Evolutionary conservation across 2,888 invertebrate species (phyloP).

Genomic region (Arctia plantaginis): DNA sequence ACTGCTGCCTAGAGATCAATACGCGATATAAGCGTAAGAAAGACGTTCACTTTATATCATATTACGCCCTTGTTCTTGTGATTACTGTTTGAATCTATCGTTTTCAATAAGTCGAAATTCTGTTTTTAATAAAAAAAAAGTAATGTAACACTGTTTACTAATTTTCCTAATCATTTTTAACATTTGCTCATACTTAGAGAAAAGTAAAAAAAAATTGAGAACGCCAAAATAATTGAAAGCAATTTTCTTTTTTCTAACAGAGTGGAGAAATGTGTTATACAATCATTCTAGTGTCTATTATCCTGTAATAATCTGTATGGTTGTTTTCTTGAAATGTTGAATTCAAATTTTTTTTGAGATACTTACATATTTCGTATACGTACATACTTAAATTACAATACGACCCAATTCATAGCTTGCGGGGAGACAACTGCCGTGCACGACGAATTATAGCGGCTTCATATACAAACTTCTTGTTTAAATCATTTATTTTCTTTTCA

Average conservation of each 20-base stretch:
- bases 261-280: neutral
- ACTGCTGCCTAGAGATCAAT: conserved; percentile 54
- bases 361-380: too few relatives aligned
- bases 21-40: conserved; percentile 36
- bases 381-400: neutral
- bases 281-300: too few relatives aligned
- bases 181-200: too few relatives aligned
- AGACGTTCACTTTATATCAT: conserved; percentile 35
- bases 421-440: too few relatives aligned
- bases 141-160: conserved; percentile 3
- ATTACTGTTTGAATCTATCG: conserved; percentile 16
- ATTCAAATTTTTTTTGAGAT: too few relatives aligned
- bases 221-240: too few relatives aligned
- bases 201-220: too few relatives aligned
- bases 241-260: neutral
- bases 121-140: conserved; percentile 17
- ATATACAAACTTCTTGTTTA: too few relatives aligned
- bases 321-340: too few relatives aligned
- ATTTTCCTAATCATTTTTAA: neutral
- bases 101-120: conserved; percentile 23
- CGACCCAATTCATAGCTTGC: neutral
- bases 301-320: too few relatives aligned
- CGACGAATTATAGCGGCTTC: too few relatives aligned
- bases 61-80: neutral
- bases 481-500: neutral